phyloP scores from a whole-genome alignment of 2,888 invertebrate species.

The Stegana nigrithorax region DNA sequence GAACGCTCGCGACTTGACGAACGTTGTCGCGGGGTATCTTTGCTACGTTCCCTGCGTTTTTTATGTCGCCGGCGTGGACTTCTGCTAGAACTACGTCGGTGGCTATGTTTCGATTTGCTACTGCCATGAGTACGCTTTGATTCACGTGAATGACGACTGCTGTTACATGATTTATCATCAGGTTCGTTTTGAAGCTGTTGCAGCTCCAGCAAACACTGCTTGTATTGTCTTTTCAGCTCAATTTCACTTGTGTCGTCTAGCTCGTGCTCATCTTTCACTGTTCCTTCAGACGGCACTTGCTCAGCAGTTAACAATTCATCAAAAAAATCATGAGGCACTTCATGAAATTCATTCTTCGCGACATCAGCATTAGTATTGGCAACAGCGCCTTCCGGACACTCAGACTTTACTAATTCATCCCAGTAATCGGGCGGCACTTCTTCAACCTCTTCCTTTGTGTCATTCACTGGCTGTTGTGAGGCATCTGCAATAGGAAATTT shows the following conservation, averaged over 20 bases:
- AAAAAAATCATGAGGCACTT: not conserved
- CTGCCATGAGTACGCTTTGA: too few species aligned
- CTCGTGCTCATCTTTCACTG: too few species aligned
- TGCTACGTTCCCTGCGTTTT: not conserved
- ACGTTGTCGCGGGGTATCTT: not conserved
- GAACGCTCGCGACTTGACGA: not conserved
- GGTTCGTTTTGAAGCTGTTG: too few species aligned
- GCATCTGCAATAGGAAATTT: not conserved
- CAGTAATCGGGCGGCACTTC: not conserved
- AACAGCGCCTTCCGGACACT: not conserved
- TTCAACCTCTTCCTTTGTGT: not conserved
- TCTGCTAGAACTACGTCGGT: not conserved
- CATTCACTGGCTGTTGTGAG: not conserved
- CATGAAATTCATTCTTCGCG: not conserved
- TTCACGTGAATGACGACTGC: too few species aligned
- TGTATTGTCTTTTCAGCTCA: too few species aligned
- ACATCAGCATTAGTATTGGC: not conserved
- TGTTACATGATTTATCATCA: too few species aligned
- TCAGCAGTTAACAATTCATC: not conserved
- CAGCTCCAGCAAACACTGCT: too few species aligned
- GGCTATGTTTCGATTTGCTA: too few species aligned
- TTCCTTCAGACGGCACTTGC: too few species aligned
- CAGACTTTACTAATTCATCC: not conserved
- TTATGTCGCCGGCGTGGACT: not conserved
- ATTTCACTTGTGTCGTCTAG: too few species aligned